Percentiles rank a stretch among this genome's conserved stretches.
Evolutionary conservation across 2,797 vertebrate genomes (phyloP).

Genomic region (Xenentodon cancila): DNA sequence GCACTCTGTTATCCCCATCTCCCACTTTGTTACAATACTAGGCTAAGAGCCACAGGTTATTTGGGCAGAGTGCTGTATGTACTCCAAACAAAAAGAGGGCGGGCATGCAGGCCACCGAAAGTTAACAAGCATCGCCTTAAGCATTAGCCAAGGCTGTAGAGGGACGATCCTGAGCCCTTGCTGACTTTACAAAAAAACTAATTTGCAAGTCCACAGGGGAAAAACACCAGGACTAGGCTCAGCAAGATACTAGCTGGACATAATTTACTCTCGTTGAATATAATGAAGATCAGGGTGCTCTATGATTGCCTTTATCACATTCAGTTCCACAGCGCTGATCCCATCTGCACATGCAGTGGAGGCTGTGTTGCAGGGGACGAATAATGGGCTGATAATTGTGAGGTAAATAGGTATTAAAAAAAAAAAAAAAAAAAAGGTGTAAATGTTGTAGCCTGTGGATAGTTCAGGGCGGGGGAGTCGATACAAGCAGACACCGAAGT

Average conservation of each 20-base stretch:
- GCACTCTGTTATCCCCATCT: background rate
- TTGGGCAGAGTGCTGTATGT: background rate
- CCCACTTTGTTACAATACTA: background rate
- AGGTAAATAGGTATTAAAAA: slow-evolving; percentile 47
- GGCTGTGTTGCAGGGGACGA: slow-evolving; percentile 30
- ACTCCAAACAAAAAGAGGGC: slow-evolving; percentile 1
- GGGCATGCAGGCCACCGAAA: background rate
- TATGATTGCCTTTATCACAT: slow-evolving; percentile 36
- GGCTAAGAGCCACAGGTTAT: slow-evolving; percentile 14
- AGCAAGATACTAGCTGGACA: slow-evolving; percentile 27
- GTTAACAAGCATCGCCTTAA: slow-evolving; percentile 16
- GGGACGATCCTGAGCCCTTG: background rate
- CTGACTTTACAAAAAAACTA: slow-evolving; percentile 20
- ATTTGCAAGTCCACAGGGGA: slow-evolving; percentile 11
- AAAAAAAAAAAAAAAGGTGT: slow-evolving; percentile 45
- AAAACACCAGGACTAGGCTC: background rate
- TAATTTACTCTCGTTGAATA: slow-evolving; percentile 29
- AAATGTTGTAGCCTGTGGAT: slow-evolving; percentile 44
- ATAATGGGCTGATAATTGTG: slow-evolving; percentile 16
- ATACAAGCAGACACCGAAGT: slow-evolving; percentile 63
- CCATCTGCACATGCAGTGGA: slow-evolving; percentile 35
- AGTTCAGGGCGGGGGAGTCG: slow-evolving; percentile 54
- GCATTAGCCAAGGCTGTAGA: background rate
- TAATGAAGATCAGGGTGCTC: slow-evolving; percentile 34
- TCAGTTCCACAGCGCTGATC: slow-evolving; percentile 35